phyloP scores from a whole-genome alignment of 2,797 vertebrate genomes.

The Labeo calbasu region DNA sequence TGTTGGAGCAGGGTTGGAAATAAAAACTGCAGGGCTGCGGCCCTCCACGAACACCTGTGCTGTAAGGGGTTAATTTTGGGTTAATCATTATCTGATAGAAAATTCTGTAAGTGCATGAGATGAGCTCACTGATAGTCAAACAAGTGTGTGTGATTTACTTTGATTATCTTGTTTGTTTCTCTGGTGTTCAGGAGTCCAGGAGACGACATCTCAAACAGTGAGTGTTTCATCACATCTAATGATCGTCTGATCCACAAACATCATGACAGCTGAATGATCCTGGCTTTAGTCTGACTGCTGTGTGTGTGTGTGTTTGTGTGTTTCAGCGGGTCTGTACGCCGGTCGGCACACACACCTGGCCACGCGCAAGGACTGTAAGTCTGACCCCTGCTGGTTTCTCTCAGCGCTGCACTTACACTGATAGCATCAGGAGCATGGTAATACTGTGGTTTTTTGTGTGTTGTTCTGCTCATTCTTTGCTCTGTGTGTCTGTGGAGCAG shows the following conservation, averaged over 20 bases:
- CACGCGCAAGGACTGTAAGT: slow-evolving; percentile 79
- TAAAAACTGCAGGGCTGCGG: no score
- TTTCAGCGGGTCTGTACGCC: slow-evolving; percentile 73
- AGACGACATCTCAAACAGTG: slow-evolving; percentile 88
- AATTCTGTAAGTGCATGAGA: no score
- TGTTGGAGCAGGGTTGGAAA: no score
- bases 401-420: neutral
- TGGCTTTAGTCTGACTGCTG: neutral
- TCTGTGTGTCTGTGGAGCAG: slow-evolving; percentile 69
- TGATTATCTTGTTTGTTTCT: slow-evolving; percentile 25
- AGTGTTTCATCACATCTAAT: slow-evolving; percentile 59
- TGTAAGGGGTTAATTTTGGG: no score
- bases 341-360: slow-evolving; percentile 75
- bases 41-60: no score
- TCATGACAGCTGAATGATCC: neutral
- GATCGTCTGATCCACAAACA: neutral
- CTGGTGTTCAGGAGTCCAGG: slow-evolving; percentile 75
- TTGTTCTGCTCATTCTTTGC: neutral
- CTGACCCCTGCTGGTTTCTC: slow-evolving; percentile 20
- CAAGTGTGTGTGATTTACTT: neutral
- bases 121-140: no score
- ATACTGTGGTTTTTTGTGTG: neutral
- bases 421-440: neutral
- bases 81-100: no score
- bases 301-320: slow-evolving; percentile 19